Base-by-base conservation (phyloP, 2,888 invertebrate species). In the Pseudeuparius sepicola region DNA sequence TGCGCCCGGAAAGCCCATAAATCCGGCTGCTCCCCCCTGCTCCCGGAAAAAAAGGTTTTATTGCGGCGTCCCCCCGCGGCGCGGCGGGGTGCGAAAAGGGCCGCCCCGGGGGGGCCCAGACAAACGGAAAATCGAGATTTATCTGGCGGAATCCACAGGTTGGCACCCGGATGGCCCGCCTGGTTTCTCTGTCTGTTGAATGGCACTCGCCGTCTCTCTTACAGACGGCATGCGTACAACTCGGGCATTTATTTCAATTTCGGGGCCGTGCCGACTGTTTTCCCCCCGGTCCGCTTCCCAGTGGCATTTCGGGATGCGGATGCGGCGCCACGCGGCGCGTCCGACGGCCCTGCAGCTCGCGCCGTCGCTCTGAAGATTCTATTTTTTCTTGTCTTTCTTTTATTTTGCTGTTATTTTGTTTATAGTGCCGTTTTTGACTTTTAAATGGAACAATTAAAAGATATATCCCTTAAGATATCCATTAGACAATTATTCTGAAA, bases 101-200 rank as follows among this genome's bases (percentile, higher is more conserved):
- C n/a, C n/a, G n/a, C n/a, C n/a, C n/a, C n/a, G n/a, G n/a, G n/a
- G n/a, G n/a, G n/a, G n/a, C n/a, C n/a, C n/a, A 40, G 35, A 40
- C 42, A 42, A 42, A 40, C 35, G 42, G 40, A 40, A 38, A 42
- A 42, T 42, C 41, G 54, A 60, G 59, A 60, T 61, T 60, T 60
- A 60, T 61, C 58, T 56, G 49, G 31, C 37, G 53, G 57, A 61
- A 61, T 61, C 61, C 60, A 61, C 61, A 61, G 59, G 61, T 61
- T 61, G 61, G 46, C 40, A 36, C 49, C 50, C 52, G 53, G 56
- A 52, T 53, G 52, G 50, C 54, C 56, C 53, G 57, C 57, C 57
- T 58, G 58, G 55, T n/a, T n/a, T 43, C 27, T 56, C 55, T 44
- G 53, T 59, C 59, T 58, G 59, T 55, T 57, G 48, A 59, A 59